Evolutionary conservation across 2,113 vertebrate species (phyloP).

Genomic region (Pleuronectes platessa): DNA sequence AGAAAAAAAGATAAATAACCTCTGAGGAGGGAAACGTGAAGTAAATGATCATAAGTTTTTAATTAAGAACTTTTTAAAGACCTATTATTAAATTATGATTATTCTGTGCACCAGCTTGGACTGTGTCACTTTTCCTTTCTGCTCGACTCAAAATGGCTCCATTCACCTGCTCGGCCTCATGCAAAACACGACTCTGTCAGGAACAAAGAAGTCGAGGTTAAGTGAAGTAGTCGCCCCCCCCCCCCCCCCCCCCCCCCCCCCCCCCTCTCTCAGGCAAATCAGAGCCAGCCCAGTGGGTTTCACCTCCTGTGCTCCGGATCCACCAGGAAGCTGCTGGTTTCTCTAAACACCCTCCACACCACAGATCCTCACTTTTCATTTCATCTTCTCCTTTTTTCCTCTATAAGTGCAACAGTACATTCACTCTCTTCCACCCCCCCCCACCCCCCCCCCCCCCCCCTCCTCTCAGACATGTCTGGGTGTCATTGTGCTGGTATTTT

Average conservation of each 20-base stretch:
- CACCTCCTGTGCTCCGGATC: slow-evolving; percentile 19
- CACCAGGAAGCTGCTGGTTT: neutral
- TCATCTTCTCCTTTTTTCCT: neutral
- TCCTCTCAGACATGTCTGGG: neutral
- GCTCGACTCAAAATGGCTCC: neutral
- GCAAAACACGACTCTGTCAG: slow-evolving; percentile 40
- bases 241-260: no score
- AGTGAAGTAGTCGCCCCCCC: slow-evolving; percentile 36
- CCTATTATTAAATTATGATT: no score
- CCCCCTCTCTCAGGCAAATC: slow-evolving; percentile 37
- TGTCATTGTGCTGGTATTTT: slow-evolving; percentile 34
- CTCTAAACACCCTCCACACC: slow-evolving; percentile 1
- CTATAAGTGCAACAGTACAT: neutral
- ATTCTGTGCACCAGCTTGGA: no score
- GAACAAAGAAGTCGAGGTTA: slow-evolving; percentile 37
- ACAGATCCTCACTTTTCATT: neutral
- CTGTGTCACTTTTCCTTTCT: no score
- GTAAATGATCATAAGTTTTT: no score
- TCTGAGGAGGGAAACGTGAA: no score
- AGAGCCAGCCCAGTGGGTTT: slow-evolving; percentile 9
- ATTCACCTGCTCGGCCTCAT: slow-evolving; percentile 28
- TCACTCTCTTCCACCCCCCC: no score
- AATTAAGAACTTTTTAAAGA: no score
- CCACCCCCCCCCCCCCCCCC: neutral
- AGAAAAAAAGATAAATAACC: no score